phyloP scores from a whole-genome alignment of 2,797 vertebrate species.

The Phalanger gymnotis region DNA sequence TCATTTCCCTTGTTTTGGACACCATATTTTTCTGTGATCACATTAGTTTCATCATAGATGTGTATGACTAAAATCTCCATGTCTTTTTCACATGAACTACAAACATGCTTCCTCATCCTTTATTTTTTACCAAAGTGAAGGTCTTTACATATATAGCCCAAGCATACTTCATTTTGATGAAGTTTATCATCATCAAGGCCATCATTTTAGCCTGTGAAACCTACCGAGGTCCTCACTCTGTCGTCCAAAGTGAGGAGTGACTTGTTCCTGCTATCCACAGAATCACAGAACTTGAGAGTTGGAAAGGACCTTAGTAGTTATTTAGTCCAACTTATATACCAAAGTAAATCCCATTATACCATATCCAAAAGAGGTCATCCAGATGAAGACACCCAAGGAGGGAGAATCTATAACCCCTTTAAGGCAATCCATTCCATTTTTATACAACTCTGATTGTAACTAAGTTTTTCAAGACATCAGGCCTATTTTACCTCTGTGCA shows the following conservation, averaged over 20 bases:
- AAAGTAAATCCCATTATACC: background rate
- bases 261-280: background rate
- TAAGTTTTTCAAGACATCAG: background rate
- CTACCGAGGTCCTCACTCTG: background rate
- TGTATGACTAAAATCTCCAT: background rate
- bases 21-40: background rate
- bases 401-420: background rate
- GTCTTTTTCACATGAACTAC: background rate
- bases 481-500: background rate
- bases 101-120: background rate
- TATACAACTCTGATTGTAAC: background rate
- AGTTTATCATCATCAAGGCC: background rate
- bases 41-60: background rate
- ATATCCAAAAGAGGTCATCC: background rate
- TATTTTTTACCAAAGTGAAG: background rate
- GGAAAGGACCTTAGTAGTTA: background rate
- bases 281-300: background rate
- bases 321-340: background rate
- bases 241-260: background rate
- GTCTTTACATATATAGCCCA: background rate
- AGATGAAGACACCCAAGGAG: background rate
- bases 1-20: background rate
- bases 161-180: background rate
- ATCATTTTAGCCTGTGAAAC: background rate
- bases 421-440: background rate